A percentile compares a stretch with the other conserved stretches of the same genome.
Conservation (phyloP, 2,888 invertebrate genomes). For the Philhelius pedissequus region DNA sequence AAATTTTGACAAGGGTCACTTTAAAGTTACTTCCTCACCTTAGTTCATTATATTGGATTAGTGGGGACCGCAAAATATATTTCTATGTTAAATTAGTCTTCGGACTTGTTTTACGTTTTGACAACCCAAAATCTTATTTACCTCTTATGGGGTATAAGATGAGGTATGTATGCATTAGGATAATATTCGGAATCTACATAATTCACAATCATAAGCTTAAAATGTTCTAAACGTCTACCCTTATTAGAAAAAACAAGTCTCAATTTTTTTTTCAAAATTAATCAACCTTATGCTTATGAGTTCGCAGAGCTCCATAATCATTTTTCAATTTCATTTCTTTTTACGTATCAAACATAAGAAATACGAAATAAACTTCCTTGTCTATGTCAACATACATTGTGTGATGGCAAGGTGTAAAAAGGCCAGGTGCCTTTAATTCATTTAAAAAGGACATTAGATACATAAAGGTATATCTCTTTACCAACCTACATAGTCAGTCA, state of each 20-base stretch:
- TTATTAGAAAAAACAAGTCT: background rate
- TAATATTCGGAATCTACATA: background rate
- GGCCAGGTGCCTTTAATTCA: slow-evolving; percentile 42
- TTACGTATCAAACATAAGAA: background rate
- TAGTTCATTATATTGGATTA: too few species aligned
- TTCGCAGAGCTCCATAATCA: background rate
- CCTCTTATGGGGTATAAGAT: too few species aligned
- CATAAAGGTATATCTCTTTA: background rate
- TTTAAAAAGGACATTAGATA: slow-evolving; percentile 6
- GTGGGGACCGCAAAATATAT: too few species aligned
- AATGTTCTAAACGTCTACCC: background rate
- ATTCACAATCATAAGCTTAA: background rate
- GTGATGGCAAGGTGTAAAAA: slow-evolving; percentile 10
- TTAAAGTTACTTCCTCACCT: too few species aligned
- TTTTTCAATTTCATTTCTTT: slow-evolving; percentile 10
- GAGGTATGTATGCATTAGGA: background rate
- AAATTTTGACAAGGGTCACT: too few species aligned
- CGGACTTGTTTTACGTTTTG: too few species aligned
- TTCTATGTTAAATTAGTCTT: too few species aligned
- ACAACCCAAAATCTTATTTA: too few species aligned
- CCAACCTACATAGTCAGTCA: background rate
- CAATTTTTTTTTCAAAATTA: background rate
- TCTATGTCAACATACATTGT: background rate
- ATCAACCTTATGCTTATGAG: background rate
- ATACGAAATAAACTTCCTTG: background rate